Base-by-base conservation (phyloP, 2,113 vertebrate genomes). In the Spea multiplicata region DNA sequence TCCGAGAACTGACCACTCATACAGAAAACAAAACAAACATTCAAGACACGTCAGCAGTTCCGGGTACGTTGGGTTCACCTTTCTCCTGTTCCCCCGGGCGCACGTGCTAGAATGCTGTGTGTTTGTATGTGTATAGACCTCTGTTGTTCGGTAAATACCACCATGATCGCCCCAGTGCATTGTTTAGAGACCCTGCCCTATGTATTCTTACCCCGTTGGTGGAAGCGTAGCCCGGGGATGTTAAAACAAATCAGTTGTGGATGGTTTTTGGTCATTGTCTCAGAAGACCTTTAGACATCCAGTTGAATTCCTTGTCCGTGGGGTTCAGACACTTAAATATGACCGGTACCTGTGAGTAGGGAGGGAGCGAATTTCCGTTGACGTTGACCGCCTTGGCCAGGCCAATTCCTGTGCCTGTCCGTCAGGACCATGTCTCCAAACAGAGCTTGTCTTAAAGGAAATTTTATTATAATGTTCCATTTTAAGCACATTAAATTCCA, bases 241-340 rank as follows among this genome's bases (percentile, higher is more conserved):
- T 30, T 66, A 44, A 45, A 75, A 66, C 46, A 52, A 47, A 52
- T 46, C 61, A 52, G 52, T 53, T 75, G 47, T 82, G 85, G 83
- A 83, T 84, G 84, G 83, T 85, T 85, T 30, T 84, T 86, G 85
- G 86, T 88, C 85, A 85, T 50, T 0, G 80, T 85, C 73, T 73
- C 81, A 30, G 81, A 80, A 76, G 72, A 73, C 14, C 84, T 86
- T 86, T 83, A 73, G 75, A 82, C 86, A 86, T 88, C 84, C 78
- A 84, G 85, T 83, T 76, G 80, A 83, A 83, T 88, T 86, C 83
- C 71, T 72, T 0, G 0, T 75, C 80, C 83, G 75, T 71, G 81
- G 81, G 84, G 30, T 85, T 86, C 86, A 86, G 82, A 61, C 83
- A 86, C 84, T 86, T 88, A 85, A 30, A 30, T 30, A 30, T 30